Evolutionary conservation across 2,113 vertebrate species (phyloP).

Genomic region (Hippocampus guttulatus): DNA sequence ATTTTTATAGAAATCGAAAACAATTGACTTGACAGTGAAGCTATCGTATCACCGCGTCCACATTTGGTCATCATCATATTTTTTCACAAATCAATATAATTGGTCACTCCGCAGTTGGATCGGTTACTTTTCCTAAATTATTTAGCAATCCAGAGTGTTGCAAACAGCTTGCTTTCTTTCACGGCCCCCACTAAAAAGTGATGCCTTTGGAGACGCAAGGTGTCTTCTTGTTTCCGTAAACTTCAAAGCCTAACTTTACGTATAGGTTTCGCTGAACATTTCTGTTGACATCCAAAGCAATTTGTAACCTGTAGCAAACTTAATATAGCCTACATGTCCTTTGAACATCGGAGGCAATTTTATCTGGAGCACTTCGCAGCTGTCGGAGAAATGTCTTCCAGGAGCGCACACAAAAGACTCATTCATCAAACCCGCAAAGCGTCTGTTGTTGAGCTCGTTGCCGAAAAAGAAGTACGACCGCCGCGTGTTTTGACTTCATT

Average conservation of each 20-base stretch:
- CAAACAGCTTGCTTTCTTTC: too few relatives aligned
- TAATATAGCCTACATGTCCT: neutral
- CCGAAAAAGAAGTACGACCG: neutral
- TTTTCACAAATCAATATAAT: too few relatives aligned
- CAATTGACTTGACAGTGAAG: too few relatives aligned
- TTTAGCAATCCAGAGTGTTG: too few relatives aligned
- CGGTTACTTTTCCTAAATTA: too few relatives aligned
- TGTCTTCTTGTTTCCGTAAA: neutral
- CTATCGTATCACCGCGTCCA: too few relatives aligned
- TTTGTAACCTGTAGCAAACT: neutral
- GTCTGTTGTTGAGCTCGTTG: neutral
- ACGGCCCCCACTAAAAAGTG: too few relatives aligned
- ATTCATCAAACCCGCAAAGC: neutral
- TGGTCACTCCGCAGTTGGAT: too few relatives aligned
- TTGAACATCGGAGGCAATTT: neutral
- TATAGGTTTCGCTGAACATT: neutral
- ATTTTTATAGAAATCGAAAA: too few relatives aligned
- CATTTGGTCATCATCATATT: too few relatives aligned
- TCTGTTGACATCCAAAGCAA: neutral
- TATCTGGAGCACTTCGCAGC: neutral
- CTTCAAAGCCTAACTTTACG: neutral
- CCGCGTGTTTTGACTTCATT: neutral
- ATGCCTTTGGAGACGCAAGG: too few relatives aligned
- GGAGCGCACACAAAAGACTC: neutral
- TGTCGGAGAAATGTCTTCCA: slow-evolving; percentile 1